Base-by-base conservation (phyloP, 2,888 invertebrate genomes). In the Scotopteryx bipunctaria region DNA sequence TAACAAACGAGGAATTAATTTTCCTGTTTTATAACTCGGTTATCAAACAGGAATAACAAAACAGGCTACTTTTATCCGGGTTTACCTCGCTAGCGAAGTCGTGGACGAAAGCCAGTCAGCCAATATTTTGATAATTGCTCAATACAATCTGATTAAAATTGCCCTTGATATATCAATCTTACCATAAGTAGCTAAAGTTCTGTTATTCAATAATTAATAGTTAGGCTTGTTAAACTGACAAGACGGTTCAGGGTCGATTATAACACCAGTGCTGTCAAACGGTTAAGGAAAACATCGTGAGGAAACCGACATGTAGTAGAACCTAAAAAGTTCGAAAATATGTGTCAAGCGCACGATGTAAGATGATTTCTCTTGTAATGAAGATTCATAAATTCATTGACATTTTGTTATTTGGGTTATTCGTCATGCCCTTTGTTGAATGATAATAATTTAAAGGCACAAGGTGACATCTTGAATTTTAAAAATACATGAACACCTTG, bases 361-460 rank as follows among this genome's bases (percentile, higher is more conserved):
- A 23, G n/a, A 23, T n/a, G 23, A 23, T 23, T 23, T n/a, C 16
- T 35, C n/a, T 32, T 19, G 33, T 17, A 35, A 35, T 33, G 33
- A 33, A 35, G 17, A 35, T 11, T 19, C 17, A 33, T 33, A 29
- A 63, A 52, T 59, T 63, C 61, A 59, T 66, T 72, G 66, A 64
- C 67, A 72, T 71, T 69, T 64, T 35, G 55, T 63, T 59, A 66
- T 69, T 65, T 51, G 38, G 48, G 60, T 59, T 65, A 64, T 63
- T 66, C 47, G 59, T 66, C 60, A 60, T 55, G 60, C 59, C 61
- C 61, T 64, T 66, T 62, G 57, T 43, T 36, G 41, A 62, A 56
- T 27, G 45, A 57, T 63, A 59, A 68, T 66, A n/a, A n/a, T 65
- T 59, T 59, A 38, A 56, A 54, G 17, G 60, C 45, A 29, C n/a